phyloP scores from a whole-genome alignment of 1,140 invertebrate genomes.

The Carposina sasakii region DNA sequence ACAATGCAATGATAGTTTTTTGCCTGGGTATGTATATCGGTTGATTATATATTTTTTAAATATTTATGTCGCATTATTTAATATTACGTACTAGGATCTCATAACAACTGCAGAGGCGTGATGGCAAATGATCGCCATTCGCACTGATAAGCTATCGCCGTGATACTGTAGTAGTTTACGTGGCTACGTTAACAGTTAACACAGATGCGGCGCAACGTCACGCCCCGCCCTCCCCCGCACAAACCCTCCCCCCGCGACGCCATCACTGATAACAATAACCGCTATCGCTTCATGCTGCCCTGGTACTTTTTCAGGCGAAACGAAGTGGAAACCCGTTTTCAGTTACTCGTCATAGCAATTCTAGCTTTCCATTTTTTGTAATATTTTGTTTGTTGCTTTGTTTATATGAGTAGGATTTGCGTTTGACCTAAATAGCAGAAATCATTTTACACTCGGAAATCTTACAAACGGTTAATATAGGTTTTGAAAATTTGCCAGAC shows the following conservation, averaged over 20 bases:
- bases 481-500: no score
- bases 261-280: constrained; percentile 42
- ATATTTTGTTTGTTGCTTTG: no score
- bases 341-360: constrained; percentile 31
- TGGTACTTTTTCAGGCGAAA: constrained; percentile 51
- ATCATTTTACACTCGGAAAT: no score
- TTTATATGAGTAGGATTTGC: no score
- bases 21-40: no score
- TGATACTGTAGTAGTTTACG: constrained; percentile 27
- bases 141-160: constrained; percentile 43
- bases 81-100: constrained; percentile 27
- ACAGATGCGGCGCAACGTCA: constrained; percentile 35
- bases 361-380: no score
- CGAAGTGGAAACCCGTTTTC: constrained; percentile 44
- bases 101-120: constrained; percentile 13
- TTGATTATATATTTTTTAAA: no score
- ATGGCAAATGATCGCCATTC: neutral
- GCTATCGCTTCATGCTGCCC: constrained; percentile 41
- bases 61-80: no score
- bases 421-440: constrained; percentile 7
- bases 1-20: no score
- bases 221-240: constrained; percentile 20
- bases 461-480: no score
- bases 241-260: constrained; percentile 14
- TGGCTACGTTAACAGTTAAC: no score